A percentile compares a stretch with the other conserved stretches of the same genome.
phyloP scores from a whole-genome alignment of 2,797 vertebrate genomes.

The Gambelia wislizenii region DNA sequence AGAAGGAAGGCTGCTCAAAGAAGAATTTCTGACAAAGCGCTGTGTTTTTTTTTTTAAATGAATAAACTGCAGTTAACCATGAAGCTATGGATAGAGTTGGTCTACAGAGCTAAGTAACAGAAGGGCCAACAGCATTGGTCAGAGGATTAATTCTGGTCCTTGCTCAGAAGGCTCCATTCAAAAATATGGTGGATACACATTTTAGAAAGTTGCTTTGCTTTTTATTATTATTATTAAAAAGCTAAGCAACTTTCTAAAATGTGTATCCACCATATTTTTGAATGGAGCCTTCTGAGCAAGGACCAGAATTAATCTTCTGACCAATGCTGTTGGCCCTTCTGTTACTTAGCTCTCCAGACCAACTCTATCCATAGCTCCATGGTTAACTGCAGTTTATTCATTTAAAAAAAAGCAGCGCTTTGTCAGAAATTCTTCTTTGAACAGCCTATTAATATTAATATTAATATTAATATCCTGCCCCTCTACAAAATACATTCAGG shows the following conservation, averaged over 20 bases:
- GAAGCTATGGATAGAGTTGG: background rate
- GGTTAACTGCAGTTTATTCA: background rate
- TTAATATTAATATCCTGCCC: no score
- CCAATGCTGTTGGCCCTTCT: background rate
- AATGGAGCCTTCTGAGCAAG: background rate
- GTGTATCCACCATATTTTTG: background rate
- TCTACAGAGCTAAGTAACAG: background rate
- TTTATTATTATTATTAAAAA: constrained; percentile 11
- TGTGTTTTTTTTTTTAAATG: background rate
- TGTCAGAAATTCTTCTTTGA: background rate
- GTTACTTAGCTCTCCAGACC: background rate
- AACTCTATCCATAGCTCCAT: background rate
- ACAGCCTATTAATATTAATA: no score
- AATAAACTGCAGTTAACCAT: background rate
- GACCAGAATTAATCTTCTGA: background rate
- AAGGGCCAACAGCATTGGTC: background rate
- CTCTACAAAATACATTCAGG: no score
- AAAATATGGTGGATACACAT: background rate
- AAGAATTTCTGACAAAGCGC: background rate
- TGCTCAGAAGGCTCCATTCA: background rate
- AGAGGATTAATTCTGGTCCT: background rate
- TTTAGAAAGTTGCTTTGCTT: background rate
- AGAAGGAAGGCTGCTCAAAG: background rate
- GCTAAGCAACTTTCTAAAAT: background rate
- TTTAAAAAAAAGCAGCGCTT: background rate